Conservation (phyloP, 1,140 invertebrate genomes). For the Drosophila lowei region DNA sequence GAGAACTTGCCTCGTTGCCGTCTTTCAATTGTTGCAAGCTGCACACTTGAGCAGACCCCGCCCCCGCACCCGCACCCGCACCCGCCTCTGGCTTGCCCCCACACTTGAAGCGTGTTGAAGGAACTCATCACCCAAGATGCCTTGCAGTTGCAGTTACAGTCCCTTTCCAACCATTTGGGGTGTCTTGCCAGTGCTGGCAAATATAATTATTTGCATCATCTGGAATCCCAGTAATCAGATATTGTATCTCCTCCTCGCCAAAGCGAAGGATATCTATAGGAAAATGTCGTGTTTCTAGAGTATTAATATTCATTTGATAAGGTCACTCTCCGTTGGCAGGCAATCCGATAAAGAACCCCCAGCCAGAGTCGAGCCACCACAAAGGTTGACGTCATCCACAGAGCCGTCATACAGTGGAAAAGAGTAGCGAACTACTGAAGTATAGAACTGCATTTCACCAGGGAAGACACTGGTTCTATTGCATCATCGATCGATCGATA, state of each 20-base stretch:
- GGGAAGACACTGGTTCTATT: too few relatives aligned
- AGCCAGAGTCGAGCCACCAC: slow-evolving; percentile 10
- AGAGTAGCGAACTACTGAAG: too few relatives aligned
- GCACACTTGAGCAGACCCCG: slow-evolving; percentile 45
- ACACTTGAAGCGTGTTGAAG: slow-evolving; percentile 57
- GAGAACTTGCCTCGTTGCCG: slow-evolving; percentile 37
- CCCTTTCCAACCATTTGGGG: not conserved
- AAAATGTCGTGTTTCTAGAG: slow-evolving; percentile 15
- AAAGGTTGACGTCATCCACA: slow-evolving; percentile 19
- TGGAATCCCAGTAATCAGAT: slow-evolving; percentile 33
- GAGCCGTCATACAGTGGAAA: too few relatives aligned
- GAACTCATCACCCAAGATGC: slow-evolving; percentile 43
- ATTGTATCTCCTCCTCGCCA: too few relatives aligned
- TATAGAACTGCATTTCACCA: too few relatives aligned
- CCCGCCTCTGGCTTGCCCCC: not conserved
- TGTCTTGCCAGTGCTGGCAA: slow-evolving; percentile 57
- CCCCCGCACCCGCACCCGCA: slow-evolving; percentile 4
- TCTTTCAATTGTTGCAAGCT: slow-evolving; percentile 65
- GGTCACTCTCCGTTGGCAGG: slow-evolving; percentile 31
- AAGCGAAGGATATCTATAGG: too few relatives aligned
- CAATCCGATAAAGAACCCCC: slow-evolving; percentile 61
- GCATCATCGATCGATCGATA: slow-evolving; percentile 15
- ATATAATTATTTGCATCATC: slow-evolving; percentile 58
- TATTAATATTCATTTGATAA: slow-evolving; percentile 28
- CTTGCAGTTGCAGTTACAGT: too few relatives aligned